Evolutionary conservation across 92 coral and sea anemone species (phyloP).

Genomic region (Actinostola sp.): DNA sequence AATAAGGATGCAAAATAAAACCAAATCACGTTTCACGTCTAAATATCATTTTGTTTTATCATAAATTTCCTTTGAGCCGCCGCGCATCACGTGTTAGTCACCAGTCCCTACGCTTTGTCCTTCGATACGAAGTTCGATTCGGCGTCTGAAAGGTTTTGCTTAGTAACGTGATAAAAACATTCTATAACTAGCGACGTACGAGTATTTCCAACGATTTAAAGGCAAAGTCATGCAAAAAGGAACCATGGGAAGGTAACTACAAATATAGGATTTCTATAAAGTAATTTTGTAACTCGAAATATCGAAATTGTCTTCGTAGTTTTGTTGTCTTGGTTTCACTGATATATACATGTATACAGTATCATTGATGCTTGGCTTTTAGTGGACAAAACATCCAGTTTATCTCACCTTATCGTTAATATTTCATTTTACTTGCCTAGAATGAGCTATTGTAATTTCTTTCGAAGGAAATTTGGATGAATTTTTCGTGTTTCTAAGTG

Average conservation of each 20-base stretch:
- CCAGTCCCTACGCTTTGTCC: not conserved
- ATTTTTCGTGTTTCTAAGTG: not conserved
- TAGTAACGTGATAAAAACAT: not conserved
- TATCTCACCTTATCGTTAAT: too few species aligned
- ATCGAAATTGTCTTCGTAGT: not conserved
- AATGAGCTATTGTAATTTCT: too few species aligned
- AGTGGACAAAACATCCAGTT: too few species aligned
- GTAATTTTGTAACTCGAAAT: not conserved
- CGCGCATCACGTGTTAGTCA: not conserved
- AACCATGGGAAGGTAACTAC: not conserved
- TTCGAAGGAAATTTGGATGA: not conserved
- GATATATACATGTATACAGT: too few species aligned
- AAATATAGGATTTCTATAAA: not conserved
- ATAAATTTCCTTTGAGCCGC: too few species aligned
- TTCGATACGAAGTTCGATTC: slow-evolving; percentile 3
- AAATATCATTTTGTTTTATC: too few species aligned
- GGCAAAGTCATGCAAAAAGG: not conserved
- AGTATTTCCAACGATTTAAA: not conserved
- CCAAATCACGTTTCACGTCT: too few species aligned
- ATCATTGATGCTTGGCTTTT: too few species aligned
- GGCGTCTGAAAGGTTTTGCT: not conserved
- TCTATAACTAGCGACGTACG: too few species aligned
- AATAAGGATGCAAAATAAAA: too few species aligned
- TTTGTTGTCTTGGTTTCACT: not conserved
- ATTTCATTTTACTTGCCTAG: too few species aligned